Conservation (phyloP, 2,113 vertebrate species). For the Synodontis membranacea region DNA sequence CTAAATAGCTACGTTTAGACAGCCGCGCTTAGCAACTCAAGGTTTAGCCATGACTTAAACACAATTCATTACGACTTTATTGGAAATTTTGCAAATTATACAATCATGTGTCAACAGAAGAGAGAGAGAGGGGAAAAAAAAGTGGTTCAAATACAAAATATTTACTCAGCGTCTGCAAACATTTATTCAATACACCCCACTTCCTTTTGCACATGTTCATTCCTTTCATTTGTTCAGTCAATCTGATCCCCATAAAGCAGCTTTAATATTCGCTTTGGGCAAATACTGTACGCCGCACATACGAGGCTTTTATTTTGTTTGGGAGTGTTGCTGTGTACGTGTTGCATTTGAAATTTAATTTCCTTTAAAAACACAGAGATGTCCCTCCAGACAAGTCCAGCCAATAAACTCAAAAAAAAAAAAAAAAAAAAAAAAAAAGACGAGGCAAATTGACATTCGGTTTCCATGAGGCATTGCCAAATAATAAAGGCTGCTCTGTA, state of each 20-base stretch:
- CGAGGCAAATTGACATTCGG: neutral
- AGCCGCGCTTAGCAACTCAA: neutral
- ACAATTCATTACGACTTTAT: no score
- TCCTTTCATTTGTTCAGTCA: neutral
- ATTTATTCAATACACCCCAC: neutral
- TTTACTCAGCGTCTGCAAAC: conserved; percentile 9
- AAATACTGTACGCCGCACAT: neutral
- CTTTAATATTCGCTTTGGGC: neutral
- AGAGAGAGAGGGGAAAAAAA: no score
- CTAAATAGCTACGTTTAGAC: no score
- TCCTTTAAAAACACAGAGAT: conserved; percentile 13
- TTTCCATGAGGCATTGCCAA: neutral
- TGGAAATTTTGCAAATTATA: no score
- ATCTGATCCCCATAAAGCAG: neutral
- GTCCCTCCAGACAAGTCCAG: neutral
- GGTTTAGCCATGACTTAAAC: neutral
- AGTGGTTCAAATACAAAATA: neutral
- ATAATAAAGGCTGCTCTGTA: neutral
- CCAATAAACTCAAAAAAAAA: neutral
- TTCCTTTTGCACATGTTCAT: neutral
- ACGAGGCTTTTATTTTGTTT: neutral
- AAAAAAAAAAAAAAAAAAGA: no score
- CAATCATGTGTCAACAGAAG: neutral
- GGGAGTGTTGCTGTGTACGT: conserved; percentile 31
- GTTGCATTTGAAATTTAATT: conserved; percentile 54